A percentile compares a stretch with the other conserved stretches of the same genome.
phyloP scores from a whole-genome alignment of 2,797 vertebrate species.

The Nannoperca obscura region DNA sequence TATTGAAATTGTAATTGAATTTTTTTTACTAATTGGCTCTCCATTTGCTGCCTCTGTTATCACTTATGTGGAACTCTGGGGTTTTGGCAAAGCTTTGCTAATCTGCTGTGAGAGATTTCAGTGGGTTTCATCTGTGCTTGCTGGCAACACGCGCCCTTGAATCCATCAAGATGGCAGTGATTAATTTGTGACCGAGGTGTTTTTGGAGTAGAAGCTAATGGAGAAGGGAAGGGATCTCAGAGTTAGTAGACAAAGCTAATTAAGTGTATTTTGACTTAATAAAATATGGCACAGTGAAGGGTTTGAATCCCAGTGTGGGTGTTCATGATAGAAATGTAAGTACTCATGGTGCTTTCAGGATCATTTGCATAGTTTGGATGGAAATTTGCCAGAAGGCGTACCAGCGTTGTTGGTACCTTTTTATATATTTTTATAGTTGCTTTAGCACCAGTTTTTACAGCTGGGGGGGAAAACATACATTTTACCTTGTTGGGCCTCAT shows the following conservation, averaged over 20 bases:
- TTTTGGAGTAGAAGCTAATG: slow-evolving; percentile 61
- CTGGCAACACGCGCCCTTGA: slow-evolving; percentile 40
- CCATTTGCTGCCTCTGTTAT: slow-evolving; percentile 15
- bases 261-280: slow-evolving; percentile 58
- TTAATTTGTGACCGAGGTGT: slow-evolving; percentile 50
- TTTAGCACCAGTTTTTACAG: not conserved
- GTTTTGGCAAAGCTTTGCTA: slow-evolving; percentile 46
- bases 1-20: not conserved
- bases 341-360: slow-evolving; percentile 25
- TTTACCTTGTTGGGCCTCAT: not conserved
- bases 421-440: not conserved
- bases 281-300: slow-evolving; percentile 48
- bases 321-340: slow-evolving; percentile 29
- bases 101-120: slow-evolving; percentile 45
- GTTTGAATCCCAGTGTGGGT: slow-evolving; percentile 45
- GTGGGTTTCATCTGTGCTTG: slow-evolving; percentile 49
- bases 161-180: slow-evolving; percentile 44
- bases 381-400: slow-evolving; percentile 11
- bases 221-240: slow-evolving; percentile 37
- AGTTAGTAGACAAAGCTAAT: slow-evolving; percentile 61
- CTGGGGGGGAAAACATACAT: no score
- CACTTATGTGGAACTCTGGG: slow-evolving; percentile 36
- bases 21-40: slow-evolving; percentile 15
- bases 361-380: slow-evolving; percentile 27
- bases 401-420: no score